phyloP scores from a whole-genome alignment of 64 coral and sea anemone species.

The Montipora efflorescens region DNA sequence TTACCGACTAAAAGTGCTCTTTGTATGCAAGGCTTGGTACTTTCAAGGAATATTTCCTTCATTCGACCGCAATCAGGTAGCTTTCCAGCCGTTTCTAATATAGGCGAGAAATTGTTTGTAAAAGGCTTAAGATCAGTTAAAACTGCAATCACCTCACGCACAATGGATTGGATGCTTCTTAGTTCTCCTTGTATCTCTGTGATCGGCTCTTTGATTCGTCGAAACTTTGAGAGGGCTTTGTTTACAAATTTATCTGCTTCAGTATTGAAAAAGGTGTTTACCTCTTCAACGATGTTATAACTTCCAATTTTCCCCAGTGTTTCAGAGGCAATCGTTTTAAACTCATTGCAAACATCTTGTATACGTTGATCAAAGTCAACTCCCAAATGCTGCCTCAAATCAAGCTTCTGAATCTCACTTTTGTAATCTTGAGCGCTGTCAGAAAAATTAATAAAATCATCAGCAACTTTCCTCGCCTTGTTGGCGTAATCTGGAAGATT shows the following conservation, averaged over 20 bases:
- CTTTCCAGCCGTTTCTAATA: conserved; percentile 66
- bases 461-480: conserved; percentile 85
- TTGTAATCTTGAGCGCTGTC: conserved; percentile 73
- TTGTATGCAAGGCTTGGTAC: conserved; percentile 71
- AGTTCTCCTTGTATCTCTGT: conserved; percentile 69
- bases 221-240: conserved; percentile 70
- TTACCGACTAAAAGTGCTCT: conserved; percentile 72
- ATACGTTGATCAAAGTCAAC: conserved; percentile 80
- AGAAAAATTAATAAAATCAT: conserved; percentile 85
- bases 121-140: conserved; percentile 83
- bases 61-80: conserved; percentile 77
- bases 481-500: conserved; percentile 82
- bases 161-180: conserved; percentile 52
- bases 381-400: conserved; percentile 79
- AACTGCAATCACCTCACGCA: conserved; percentile 65
- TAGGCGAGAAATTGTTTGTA: conserved; percentile 80
- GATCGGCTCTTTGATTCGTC: conserved; percentile 78
- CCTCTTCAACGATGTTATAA: conserved; percentile 68
- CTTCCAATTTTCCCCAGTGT: conserved; percentile 72
- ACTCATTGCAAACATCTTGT: conserved; percentile 79
- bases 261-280: conserved; percentile 78
- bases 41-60: conserved; percentile 50
- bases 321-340: conserved; percentile 61
- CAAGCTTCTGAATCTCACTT: conserved; percentile 72
- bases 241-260: conserved; percentile 77